Percentiles rank a stretch among this genome's conserved stretches.
Evolutionary conservation across 2,888 invertebrate species (phyloP).

Genomic region (Troglohyphantes excavatus): DNA sequence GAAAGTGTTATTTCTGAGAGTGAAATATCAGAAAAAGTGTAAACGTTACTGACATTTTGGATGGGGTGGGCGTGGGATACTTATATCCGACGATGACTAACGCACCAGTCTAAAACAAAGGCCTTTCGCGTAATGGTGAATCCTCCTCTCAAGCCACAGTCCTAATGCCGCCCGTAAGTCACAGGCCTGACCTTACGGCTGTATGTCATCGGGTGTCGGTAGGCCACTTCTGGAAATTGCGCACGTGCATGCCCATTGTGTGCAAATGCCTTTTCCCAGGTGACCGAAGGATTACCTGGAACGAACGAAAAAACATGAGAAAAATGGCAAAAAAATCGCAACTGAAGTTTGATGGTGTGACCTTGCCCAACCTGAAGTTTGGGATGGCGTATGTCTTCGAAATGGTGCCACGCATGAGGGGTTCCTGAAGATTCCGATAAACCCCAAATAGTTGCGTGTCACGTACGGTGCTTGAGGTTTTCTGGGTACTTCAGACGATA

Average conservation of each 20-base stretch:
- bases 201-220: constrained; percentile 29
- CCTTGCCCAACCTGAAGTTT: constrained; percentile 44
- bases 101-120: background rate
- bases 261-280: constrained; percentile 57
- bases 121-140: background rate
- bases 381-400: constrained; percentile 15
- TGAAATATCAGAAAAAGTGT: background rate
- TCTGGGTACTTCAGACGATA: constrained; percentile 31
- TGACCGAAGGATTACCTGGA: constrained; percentile 70
- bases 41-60: no score
- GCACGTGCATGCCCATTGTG: constrained; percentile 67
- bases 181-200: constrained; percentile 21
- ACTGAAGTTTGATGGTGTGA: constrained; percentile 26
- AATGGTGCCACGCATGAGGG: constrained; percentile 42
- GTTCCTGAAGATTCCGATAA: constrained; percentile 17
- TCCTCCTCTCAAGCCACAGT: background rate
- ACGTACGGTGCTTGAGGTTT: background rate
- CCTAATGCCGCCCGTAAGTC: background rate
- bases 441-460: constrained; percentile 19
- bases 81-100: background rate
- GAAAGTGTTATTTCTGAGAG: no score
- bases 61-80: no score
- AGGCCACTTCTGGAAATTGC: constrained; percentile 58
- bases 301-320: constrained; percentile 21
- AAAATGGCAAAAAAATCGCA: constrained; percentile 17